Conservation (phyloP, 2,797 vertebrate genomes). For the Coracias cyanogaster region DNA sequence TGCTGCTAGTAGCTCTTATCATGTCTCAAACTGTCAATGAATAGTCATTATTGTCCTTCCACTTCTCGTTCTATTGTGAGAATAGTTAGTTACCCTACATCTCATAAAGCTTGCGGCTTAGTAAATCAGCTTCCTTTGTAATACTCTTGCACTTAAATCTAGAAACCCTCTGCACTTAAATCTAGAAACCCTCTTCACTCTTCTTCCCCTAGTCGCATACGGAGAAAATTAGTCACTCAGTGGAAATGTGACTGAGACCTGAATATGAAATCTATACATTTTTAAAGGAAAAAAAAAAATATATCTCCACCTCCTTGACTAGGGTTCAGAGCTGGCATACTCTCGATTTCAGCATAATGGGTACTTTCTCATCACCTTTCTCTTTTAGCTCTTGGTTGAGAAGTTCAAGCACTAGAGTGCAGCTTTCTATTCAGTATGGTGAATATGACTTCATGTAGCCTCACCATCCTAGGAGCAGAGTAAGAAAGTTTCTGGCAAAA, state of each 20-base stretch:
- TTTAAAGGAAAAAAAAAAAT: neutral
- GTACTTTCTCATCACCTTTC: neutral
- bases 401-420: neutral
- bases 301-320: neutral
- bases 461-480: neutral
- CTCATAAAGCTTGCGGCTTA: slow-evolving; percentile 49
- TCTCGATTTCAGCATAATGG: slow-evolving; percentile 1
- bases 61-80: slow-evolving; percentile 54
- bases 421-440: neutral
- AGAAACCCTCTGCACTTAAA: slow-evolving; percentile 44
- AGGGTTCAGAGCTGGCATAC: neutral
- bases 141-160: slow-evolving; percentile 23
- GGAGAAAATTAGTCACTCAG: slow-evolving; percentile 12
- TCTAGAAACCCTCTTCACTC: slow-evolving; percentile 11
- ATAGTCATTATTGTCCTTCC: slow-evolving; percentile 44
- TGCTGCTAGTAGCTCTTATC: slow-evolving; percentile 11
- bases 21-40: slow-evolving; percentile 52
- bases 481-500: neutral
- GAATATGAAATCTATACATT: neutral
- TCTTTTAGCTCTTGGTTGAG: neutral
- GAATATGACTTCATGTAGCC: neutral
- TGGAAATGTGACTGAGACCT: slow-evolving; percentile 6
- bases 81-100: slow-evolving; percentile 55
- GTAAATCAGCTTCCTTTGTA: slow-evolving; percentile 37
- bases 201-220: neutral